Evolutionary conservation across 2,888 invertebrate genomes (phyloP), one percentile per base, ranked within the genome.

Genomic region (Camptogramma bilineatum): DNA sequence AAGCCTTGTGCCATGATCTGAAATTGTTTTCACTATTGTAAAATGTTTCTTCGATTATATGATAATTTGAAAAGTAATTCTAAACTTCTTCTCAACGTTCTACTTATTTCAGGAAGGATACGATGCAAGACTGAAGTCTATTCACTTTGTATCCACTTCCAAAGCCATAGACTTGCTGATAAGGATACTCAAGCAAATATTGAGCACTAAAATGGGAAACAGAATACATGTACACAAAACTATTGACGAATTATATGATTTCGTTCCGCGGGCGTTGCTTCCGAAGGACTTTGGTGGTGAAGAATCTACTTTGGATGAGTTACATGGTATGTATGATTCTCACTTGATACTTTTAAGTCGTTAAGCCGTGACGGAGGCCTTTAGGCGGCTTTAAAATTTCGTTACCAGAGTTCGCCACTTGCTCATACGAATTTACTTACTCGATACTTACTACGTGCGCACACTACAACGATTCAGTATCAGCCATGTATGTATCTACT

Each of bases 131-230:
- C 63, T 93, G 44, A 88, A 86, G 59, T 80, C 77, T 0, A 79
- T 93, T 1, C 87, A 91, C 59, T 71, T 93, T 7, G 62, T 94
- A 17, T 87, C 91, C 24, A 61, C 81, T 0, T 88, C 90, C 0
- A 85, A 84, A 53, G 77, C 87, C 48, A 77, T 93, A 0, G 85
- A 89, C 34, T 75, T 83, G 3, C 16, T 93, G 0, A 63, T 91
- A 0, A 73, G 73, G 0, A 51, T 93, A 8, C 46, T 90, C 0
- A 93, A 86, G 66, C 84, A 82, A 64, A 67, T 82, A 0, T 18
- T 75, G 0, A 68, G 66, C 39, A n/a, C 64, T 1, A 75, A 75
- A 46, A 16, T 75, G 2, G 70, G 56, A 0, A 51, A 53, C 9
- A 68, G 75, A 44, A 54, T 75, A 9, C 44, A 63, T 5, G 63